phyloP scores from a whole-genome alignment of 2,113 vertebrate species.

The Phodopus roborovskii region DNA sequence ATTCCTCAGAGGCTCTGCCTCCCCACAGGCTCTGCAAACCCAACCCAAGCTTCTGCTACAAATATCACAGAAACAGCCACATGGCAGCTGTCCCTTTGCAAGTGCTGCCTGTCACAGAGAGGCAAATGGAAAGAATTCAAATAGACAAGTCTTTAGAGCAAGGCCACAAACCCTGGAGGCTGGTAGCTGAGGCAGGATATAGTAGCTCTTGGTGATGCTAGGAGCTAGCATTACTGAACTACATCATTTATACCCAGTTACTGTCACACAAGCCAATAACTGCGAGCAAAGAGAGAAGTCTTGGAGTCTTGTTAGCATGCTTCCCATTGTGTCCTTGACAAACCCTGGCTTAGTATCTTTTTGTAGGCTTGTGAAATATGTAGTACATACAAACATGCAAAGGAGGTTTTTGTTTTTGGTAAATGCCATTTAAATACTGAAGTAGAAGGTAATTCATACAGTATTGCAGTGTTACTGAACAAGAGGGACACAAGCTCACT shows the following conservation, averaged over 20 bases:
- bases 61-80: conserved; percentile 54
- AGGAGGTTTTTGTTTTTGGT: neutral
- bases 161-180: neutral
- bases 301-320: neutral
- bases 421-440: neutral
- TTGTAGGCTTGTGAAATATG: neutral
- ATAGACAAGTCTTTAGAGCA: neutral
- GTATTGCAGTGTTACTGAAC: neutral
- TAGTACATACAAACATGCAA: neutral
- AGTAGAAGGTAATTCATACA: neutral
- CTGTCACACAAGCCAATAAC: conserved; percentile 5
- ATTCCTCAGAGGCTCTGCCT: conserved; percentile 52
- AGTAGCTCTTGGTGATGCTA: neutral
- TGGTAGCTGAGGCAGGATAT: neutral
- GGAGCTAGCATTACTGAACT: neutral
- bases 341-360: neutral
- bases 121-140: conserved; percentile 45
- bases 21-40: conserved; percentile 32
- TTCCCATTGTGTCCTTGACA: neutral
- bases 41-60: conserved; percentile 7
- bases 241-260: neutral
- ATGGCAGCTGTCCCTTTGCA: conserved; percentile 14
- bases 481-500: neutral
- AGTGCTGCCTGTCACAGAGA: conserved; percentile 52
- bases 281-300: neutral